Percentiles rank a stretch among this genome's conserved stretches.
Evolutionary conservation across 2,797 vertebrate species (phyloP).

Genomic region (Carduelis carduelis): DNA sequence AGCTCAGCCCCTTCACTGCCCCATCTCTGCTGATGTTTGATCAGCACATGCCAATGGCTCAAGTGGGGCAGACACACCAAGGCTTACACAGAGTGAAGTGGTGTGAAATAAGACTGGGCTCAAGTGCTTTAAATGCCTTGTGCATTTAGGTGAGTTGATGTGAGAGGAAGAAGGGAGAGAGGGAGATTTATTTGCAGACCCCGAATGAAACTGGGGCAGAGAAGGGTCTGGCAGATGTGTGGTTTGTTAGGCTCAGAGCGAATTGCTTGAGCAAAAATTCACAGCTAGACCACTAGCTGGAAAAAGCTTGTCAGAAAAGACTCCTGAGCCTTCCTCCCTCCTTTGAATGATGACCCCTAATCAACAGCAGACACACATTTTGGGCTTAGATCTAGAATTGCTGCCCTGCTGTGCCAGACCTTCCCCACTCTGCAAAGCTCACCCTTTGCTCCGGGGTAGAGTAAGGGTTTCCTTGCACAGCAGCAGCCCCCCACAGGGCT

Average conservation of each 20-base stretch:
- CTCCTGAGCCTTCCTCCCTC: neutral
- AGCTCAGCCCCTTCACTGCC: neutral
- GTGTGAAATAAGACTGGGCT: neutral
- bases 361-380: neutral
- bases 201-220: neutral
- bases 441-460: neutral
- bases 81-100: neutral
- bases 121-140: neutral
- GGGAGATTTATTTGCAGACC: neutral
- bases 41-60: neutral
- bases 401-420: neutral
- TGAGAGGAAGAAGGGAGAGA: neutral
- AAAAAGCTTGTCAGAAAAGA: neutral
- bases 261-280: neutral
- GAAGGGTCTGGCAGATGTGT: neutral
- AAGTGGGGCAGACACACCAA: neutral
- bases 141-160: neutral
- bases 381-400: neutral
- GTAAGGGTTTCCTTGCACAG: neutral
- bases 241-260: neutral
- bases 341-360: neutral
- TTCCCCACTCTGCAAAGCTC: neutral
- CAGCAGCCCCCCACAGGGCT: neutral
- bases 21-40: neutral
- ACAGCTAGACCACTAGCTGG: neutral